These are phyloP conservation scores for Calliphora vicina DNA, from an alignment of 1,140 invertebrate genomes.

Conservation along the genomic window DNA sequence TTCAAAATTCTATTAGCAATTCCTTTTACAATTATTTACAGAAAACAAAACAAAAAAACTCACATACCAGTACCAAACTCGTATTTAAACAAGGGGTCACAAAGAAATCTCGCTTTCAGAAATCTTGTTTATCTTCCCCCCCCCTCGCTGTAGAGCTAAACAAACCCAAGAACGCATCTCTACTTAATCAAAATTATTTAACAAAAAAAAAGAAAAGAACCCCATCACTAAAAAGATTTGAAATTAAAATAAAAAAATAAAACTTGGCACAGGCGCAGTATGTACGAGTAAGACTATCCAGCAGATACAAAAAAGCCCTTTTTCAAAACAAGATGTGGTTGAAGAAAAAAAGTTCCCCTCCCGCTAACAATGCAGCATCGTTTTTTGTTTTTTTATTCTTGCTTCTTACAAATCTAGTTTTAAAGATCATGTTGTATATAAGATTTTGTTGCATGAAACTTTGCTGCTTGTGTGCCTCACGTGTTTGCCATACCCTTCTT, in stretches of 20 bases:
- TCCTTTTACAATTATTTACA: background rate
- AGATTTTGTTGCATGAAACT: background rate
- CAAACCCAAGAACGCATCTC: background rate
- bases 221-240: background rate
- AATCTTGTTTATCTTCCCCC: background rate
- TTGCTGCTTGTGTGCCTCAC: background rate
- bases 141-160: background rate
- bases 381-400: background rate
- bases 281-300: no score
- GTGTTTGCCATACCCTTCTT: conserved; percentile 12
- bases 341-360: background rate
- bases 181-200: background rate
- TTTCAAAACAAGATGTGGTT: background rate
- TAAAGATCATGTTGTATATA: no score
- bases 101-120: background rate
- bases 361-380: background rate
- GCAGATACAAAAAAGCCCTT: no score
- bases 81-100: background rate
- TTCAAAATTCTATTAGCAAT: background rate
- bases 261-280: background rate
- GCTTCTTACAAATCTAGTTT: no score
- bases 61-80: background rate
- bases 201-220: background rate
- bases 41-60: background rate
- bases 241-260: background rate